Conservation (phyloP, 30 jellyfish, hydroid and myxozoan genomes). For the Aurelia sp. region DNA sequence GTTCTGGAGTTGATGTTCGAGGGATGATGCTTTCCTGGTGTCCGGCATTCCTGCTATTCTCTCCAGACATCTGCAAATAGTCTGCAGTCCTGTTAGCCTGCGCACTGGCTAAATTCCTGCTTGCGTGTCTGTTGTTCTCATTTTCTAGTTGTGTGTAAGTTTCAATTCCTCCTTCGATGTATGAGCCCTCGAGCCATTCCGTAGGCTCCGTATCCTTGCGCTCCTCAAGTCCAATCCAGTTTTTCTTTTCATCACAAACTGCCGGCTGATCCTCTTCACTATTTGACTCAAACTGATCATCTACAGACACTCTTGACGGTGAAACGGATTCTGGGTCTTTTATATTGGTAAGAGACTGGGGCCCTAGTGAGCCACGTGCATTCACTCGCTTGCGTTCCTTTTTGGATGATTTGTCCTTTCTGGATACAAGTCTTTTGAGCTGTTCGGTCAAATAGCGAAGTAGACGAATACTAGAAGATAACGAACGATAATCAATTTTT, state of each 20-base stretch:
- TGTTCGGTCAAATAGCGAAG: no score
- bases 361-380: not conserved
- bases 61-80: conserved; percentile 19
- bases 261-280: conserved; percentile 18
- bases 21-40: not conserved
- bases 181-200: conserved; percentile 69
- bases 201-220: conserved; percentile 25
- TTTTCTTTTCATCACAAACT: conserved; percentile 58
- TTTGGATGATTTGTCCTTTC: not conserved
- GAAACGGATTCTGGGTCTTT: conserved; percentile 70
- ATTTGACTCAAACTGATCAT: not conserved
- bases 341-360: conserved; percentile 17
- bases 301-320: conserved; percentile 39
- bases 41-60: not conserved
- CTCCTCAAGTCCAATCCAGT: conserved; percentile 49
- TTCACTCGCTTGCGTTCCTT: not conserved
- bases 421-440: no score
- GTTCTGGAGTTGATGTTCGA: conserved; percentile 53
- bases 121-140: conserved; percentile 2
- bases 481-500: no score
- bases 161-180: conserved; percentile 63
- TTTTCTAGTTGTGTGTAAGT: conserved; percentile 35
- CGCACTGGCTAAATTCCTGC: conserved; percentile 8
- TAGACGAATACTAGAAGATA: no score
- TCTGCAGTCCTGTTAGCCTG: conserved; percentile 27